Evolutionary conservation across 2,797 vertebrate genomes (phyloP).

Genomic region (Novumbra hubbsi): DNA sequence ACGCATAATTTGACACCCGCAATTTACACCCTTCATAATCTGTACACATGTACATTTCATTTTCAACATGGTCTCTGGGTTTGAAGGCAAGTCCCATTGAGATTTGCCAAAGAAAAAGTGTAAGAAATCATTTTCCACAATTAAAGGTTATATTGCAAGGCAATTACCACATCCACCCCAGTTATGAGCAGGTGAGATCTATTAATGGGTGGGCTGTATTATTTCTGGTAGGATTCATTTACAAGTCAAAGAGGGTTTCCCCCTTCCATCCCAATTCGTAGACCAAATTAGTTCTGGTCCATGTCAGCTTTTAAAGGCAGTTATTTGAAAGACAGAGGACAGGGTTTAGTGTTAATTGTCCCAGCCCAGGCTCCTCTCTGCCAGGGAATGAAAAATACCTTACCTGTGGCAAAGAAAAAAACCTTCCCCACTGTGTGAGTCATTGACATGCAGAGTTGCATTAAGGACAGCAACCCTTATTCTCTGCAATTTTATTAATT

Average conservation of each 20-base stretch:
- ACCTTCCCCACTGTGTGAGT: background rate
- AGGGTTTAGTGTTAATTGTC: background rate
- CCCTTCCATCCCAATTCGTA: background rate
- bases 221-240: background rate
- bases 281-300: conserved; percentile 3
- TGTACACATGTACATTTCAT: too few species aligned
- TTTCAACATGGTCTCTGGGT: too few species aligned
- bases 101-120: too few species aligned
- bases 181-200: background rate
- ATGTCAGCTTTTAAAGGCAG: background rate
- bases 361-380: background rate
- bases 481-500: background rate
- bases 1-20: too few species aligned
- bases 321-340: background rate
- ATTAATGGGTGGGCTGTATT: background rate
- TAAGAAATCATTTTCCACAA: too few species aligned
- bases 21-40: too few species aligned
- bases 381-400: background rate
- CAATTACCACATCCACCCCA: background rate
- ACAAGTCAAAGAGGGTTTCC: background rate
- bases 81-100: too few species aligned
- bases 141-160: too few species aligned
- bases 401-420: background rate
- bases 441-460: conserved; percentile 1
- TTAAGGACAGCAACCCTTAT: background rate